Evolutionary conservation across 1,140 invertebrate genomes (phyloP).

Genomic region (Oedothorax gibbosus): DNA sequence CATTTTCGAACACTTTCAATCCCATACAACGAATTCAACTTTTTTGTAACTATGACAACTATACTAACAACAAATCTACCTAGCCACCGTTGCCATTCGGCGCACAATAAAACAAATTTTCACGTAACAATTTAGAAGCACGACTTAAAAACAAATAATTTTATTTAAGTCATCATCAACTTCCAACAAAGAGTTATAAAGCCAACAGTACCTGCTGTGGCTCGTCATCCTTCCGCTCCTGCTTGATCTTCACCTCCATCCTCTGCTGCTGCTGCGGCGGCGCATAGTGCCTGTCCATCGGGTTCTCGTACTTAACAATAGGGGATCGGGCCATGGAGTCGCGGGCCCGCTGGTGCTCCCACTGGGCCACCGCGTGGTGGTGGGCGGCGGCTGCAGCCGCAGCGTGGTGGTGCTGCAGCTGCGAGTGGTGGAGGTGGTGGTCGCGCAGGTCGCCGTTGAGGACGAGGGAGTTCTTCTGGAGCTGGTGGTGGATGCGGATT

Average conservation of each 20-base stretch:
- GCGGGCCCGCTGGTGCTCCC: conserved; percentile 13
- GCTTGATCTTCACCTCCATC: conserved; percentile 54
- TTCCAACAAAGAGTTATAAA: no score
- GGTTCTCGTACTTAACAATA: conserved; percentile 42
- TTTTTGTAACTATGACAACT: no score
- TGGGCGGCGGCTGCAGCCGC: background rate
- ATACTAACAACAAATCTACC: no score
- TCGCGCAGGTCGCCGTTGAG: conserved; percentile 57
- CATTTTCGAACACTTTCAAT: no score
- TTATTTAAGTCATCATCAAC: no score
- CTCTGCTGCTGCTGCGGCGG: conserved; percentile 1
- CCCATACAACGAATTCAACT: no score
- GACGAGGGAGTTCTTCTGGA: conserved; percentile 54
- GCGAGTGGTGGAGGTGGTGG: conserved; percentile 51
- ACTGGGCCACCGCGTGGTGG: background rate
- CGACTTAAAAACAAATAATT: no score
- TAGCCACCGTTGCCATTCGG: no score
- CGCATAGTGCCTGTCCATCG: conserved; percentile 40
- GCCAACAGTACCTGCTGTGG: background rate
- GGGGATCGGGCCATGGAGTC: conserved; percentile 41
- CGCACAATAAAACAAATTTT: no score
- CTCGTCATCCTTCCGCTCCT: conserved; percentile 58
- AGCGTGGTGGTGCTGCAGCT: conserved; percentile 45
- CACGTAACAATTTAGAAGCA: no score
- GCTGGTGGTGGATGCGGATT: conserved; percentile 42